Conservation (phyloP, 2,888 invertebrate genomes). For the Mylabris sibirica region DNA sequence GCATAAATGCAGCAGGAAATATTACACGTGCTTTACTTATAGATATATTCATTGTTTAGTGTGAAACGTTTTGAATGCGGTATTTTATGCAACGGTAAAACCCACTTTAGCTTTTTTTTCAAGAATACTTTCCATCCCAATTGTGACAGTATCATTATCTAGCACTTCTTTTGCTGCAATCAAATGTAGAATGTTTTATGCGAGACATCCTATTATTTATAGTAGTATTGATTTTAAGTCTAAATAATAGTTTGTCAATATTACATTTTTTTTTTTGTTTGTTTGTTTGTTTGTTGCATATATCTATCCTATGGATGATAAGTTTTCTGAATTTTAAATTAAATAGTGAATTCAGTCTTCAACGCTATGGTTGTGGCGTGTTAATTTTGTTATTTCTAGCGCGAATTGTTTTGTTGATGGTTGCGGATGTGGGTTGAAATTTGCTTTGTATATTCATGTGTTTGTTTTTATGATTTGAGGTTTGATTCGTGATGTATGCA, state of each 20-base stretch:
- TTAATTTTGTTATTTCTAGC: conserved; percentile 8
- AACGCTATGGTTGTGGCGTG: not conserved
- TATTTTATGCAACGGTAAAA: conserved; percentile 30
- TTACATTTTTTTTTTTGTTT: not conserved
- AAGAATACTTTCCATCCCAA: not conserved
- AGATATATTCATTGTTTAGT: conserved; percentile 35
- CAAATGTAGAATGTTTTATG: conserved; percentile 1
- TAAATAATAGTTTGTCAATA: not conserved
- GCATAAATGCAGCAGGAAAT: conserved; percentile 36
- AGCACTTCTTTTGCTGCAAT: not conserved
- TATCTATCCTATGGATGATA: not conserved
- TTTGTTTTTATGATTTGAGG: conserved; percentile 14
- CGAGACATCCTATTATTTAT: not conserved
- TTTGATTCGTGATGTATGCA: conserved; percentile 9
- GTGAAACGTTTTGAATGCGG: conserved; percentile 26
- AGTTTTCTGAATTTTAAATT: not conserved
- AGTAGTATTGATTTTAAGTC: not conserved
- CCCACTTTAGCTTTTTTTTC: not conserved
- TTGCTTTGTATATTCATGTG: conserved; percentile 16
- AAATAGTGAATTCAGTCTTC: not conserved
- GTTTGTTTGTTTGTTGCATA: not conserved
- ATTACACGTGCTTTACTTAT: conserved; percentile 32
- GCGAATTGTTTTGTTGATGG: conserved; percentile 18
- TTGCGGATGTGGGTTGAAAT: conserved; percentile 14
- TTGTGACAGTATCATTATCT: not conserved